These are phyloP conservation scores for Eunapius fragilis DNA, from an alignment of 37 sponge, comb jelly and placozoan species.

Conservation along the genomic window DNA sequence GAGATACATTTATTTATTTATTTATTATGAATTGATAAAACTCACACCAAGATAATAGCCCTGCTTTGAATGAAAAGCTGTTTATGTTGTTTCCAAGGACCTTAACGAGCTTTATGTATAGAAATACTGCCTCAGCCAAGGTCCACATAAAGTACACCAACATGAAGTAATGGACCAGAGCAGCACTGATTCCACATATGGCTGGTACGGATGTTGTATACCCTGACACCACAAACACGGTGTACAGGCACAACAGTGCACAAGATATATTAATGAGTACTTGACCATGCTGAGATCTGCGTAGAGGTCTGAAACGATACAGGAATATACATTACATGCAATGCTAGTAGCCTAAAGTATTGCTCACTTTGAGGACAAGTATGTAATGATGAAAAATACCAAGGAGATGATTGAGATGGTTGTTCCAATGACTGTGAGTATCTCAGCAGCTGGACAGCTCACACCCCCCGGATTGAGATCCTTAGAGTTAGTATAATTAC, in stretches of 20 bases:
- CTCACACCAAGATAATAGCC: slow-evolving; percentile 22
- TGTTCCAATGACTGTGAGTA: slow-evolving; percentile 5
- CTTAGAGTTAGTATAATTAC: background rate
- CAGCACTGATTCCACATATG: slow-evolving; percentile 40
- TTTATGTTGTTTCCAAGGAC: background rate
- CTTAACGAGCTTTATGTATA: slow-evolving; percentile 16
- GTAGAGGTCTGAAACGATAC: slow-evolving; percentile 1
- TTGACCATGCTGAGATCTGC: background rate
- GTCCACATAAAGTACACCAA: slow-evolving; percentile 52
- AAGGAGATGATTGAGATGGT: slow-evolving; percentile 14
- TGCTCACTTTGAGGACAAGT: background rate
- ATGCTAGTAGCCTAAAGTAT: background rate
- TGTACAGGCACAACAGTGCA: slow-evolving; percentile 48
- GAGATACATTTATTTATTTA: no score
- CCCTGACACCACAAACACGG: slow-evolving; percentile 25
- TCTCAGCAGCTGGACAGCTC: background rate
- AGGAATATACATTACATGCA: background rate
- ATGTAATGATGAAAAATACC: background rate
- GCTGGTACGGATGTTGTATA: background rate
- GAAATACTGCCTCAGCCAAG: slow-evolving; percentile 21
- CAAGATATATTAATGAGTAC: slow-evolving; percentile 33
- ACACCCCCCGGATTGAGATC: slow-evolving; percentile 15
- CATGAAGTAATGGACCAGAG: slow-evolving; percentile 49
- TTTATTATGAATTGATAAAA: no score
- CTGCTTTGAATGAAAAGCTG: background rate